Base-by-base conservation (phyloP, 2,113 vertebrate genomes). In the Pantherophis guttatus region DNA sequence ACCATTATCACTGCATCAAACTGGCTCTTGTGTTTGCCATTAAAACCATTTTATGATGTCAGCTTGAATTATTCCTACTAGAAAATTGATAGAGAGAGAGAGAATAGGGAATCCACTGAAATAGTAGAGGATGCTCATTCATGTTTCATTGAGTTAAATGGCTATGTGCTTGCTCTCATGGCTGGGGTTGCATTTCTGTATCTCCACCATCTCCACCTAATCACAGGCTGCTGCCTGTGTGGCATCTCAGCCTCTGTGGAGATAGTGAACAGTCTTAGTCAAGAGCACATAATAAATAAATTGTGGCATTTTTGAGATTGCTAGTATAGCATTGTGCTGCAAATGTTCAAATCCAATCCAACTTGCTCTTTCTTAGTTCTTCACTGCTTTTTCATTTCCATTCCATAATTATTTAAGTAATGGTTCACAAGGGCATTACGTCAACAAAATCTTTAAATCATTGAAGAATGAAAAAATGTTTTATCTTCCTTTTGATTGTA, bases 401-500 rank as follows among this genome's bases (percentile, higher is more conserved):
- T 65, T 48, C 29, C 44, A 87, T 39, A 39, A 93, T 95, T 95
- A 94, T 93, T 95, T 95, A 93, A 96, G 33, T 53, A 86, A 9
- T 91, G 90, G 93, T 95, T 94, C 86, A 23, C 93, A 85, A 88
- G 93, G 92, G 92, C 92, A 94, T 92, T 53, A 88, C 87, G 91
- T 88, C 93, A 92, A n/a, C 94, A 92, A 54, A 87, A 26, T 33
- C 55, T 48, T 26, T 24, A 91, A 85, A 95, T 89, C 39, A 95
- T 94, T 95, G 75, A 96, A 94, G 21, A 54, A 89, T 90, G 91
- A 94, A 95, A 93, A 58, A 91, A 95, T 90, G 15, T 91, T 93
- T 95, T 95, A 87, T 93, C 93, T 94, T 91, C 91, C 91, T 88
- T 94, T 95, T 95, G 93, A 91, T 92, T 94, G 50, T 93, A 91